Percentiles rank a stretch among this genome's conserved stretches.
These are phyloP conservation scores for Emys orbicularis DNA, from an alignment of 2,797 vertebrate genomes.

Conservation along the genomic window DNA sequence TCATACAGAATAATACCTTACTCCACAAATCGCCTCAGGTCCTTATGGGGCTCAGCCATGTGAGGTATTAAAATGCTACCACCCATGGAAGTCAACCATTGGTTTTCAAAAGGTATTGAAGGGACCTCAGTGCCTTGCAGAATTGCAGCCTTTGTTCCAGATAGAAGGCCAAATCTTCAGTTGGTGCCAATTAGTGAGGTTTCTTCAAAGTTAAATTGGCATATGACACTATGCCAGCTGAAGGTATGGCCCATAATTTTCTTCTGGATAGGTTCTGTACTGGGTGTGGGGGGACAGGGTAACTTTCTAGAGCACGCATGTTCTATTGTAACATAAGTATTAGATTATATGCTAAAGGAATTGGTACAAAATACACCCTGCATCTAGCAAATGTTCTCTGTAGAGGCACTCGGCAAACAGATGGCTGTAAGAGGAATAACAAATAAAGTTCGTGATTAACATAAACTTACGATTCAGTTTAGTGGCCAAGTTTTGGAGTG, in stretches of 20 bases:
- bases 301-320: not conserved
- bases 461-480: not conserved
- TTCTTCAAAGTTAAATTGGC: not conserved
- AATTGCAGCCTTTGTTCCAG: not conserved
- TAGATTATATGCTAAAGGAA: not conserved
- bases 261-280: not conserved
- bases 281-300: not conserved
- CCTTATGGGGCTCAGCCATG: not conserved
- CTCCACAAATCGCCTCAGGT: not conserved
- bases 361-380: not conserved
- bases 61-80: not conserved
- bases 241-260: not conserved
- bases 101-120: not conserved
- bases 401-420: not conserved
- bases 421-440: not conserved
- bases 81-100: not conserved
- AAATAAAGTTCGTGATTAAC: not conserved
- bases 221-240: not conserved
- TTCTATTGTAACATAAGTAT: not conserved
- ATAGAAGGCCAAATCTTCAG: not conserved
- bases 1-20: not conserved
- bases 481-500: not conserved
- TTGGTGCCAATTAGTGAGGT: not conserved
- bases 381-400: not conserved
- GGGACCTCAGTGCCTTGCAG: not conserved